These are phyloP conservation scores for Haliaeetus leucogaster DNA, from an alignment of 2,113 vertebrate species.

Conservation along the genomic window DNA sequence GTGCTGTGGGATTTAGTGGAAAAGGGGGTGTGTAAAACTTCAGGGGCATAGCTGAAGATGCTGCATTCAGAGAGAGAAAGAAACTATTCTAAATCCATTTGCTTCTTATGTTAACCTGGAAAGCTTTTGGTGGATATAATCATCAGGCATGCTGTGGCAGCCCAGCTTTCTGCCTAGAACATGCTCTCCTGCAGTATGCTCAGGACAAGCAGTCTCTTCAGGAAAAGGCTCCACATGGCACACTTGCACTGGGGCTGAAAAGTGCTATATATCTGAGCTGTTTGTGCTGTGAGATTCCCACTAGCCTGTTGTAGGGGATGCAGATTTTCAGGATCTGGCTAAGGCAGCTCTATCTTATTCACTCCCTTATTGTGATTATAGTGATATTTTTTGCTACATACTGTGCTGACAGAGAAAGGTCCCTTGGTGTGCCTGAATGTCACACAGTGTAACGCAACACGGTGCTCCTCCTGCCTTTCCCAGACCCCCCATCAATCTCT, in stretches of 20 bases:
- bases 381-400: background rate
- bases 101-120: background rate
- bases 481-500: background rate
- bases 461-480: background rate
- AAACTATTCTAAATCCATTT: background rate
- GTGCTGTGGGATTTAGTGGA: background rate
- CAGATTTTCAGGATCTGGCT: background rate
- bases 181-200: background rate
- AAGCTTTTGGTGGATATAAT: background rate
- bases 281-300: constrained; percentile 1
- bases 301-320: background rate
- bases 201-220: background rate
- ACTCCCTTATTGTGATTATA: background rate
- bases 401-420: background rate
- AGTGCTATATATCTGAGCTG: background rate
- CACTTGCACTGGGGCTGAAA: background rate
- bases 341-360: background rate
- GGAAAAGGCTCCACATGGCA: background rate
- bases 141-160: background rate
- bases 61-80: background rate
- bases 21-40: background rate
- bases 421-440: background rate
- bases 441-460: background rate
- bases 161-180: background rate
- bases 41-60: background rate